Conservation (phyloP, 1,140 invertebrate genomes). For the Drosophila asahinai region DNA sequence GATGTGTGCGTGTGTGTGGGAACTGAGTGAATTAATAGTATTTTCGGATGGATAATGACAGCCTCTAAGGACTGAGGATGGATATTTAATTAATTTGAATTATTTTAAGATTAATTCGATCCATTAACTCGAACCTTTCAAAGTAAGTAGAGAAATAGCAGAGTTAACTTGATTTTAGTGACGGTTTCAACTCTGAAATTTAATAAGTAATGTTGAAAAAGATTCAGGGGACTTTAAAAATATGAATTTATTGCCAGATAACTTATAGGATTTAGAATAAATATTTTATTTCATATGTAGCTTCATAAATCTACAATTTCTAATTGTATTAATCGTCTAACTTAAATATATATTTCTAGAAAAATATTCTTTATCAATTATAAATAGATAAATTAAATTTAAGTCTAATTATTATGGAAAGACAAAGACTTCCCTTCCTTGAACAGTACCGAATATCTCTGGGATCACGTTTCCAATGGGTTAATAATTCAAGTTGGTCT, state of each 20-base stretch:
- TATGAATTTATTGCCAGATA: not conserved
- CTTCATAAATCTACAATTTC: not conserved
- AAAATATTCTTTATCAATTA: no score
- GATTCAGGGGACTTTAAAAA: not conserved
- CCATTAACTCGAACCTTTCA: not conserved
- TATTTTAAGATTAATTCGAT: not conserved
- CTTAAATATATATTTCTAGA: no score
- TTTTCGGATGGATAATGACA: not conserved
- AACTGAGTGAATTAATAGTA: constrained; percentile 6
- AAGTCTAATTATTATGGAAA: no score
- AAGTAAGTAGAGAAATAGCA: no score
- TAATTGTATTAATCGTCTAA: no score
- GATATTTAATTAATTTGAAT: constrained; percentile 4
- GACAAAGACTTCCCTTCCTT: no score
- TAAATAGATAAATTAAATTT: no score
- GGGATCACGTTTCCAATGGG: not conserved
- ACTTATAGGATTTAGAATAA: not conserved
- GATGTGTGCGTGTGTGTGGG: not conserved
- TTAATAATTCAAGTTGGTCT: constrained; percentile 22
- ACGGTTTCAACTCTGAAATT: not conserved
- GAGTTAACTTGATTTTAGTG: not conserved
- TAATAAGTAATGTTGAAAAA: not conserved
- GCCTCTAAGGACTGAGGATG: not conserved
- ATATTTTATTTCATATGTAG: not conserved
- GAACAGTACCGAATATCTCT: fast-evolving